Evolutionary conservation across 1,140 invertebrate genomes (phyloP).

Genomic region (Aphelenchoides fujianensis): DNA sequence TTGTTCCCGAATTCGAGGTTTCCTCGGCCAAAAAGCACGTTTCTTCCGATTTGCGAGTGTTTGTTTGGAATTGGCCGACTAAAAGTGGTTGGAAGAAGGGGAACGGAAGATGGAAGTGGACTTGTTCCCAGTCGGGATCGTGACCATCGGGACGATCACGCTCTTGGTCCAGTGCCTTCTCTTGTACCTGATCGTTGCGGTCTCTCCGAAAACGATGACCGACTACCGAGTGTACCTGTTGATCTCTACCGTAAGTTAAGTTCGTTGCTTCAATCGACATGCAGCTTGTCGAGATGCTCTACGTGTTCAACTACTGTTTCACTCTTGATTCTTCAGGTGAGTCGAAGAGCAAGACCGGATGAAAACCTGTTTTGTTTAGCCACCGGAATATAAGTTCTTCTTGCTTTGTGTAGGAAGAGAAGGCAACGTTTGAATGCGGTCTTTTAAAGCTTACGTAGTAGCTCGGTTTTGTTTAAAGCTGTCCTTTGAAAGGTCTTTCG

Average conservation of each 20-base stretch:
- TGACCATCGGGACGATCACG: neutral
- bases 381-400: too few relatives aligned
- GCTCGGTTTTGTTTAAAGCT: too few relatives aligned
- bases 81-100: too few relatives aligned
- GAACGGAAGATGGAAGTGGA: too few relatives aligned
- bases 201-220: neutral
- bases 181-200: neutral
- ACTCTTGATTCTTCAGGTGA: neutral
- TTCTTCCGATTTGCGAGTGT: too few relatives aligned
- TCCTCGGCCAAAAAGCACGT: too few relatives aligned
- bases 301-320: neutral
- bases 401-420: too few relatives aligned
- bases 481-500: too few relatives aligned
- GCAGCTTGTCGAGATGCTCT: neutral
- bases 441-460: too few relatives aligned
- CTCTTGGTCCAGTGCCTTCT: neutral
- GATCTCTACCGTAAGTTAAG: neutral
- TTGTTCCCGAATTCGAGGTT: too few relatives aligned
- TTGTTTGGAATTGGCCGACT: too few relatives aligned
- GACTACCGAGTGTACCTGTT: neutral
- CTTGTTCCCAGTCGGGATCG: neutral
- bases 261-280: neutral
- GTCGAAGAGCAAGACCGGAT: neutral
- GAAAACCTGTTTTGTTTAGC: neutral
- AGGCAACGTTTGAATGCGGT: too few relatives aligned